phyloP scores from a whole-genome alignment of 2,113 vertebrate genomes.

The Trichechus manatus region DNA sequence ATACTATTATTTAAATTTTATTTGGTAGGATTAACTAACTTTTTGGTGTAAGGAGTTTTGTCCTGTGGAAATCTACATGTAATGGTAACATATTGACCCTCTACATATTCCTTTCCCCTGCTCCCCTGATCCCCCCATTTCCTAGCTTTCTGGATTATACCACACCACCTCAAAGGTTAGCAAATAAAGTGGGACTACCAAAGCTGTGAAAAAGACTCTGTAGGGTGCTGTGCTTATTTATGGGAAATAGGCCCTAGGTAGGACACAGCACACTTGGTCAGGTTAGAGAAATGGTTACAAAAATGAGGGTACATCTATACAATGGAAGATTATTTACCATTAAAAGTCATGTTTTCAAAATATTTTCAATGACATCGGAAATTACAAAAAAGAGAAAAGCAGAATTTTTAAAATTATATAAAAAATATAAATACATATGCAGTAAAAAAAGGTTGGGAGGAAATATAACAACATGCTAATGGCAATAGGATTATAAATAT shows the following conservation, averaged over 20 bases:
- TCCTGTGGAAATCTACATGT: not conserved
- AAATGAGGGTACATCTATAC: not conserved
- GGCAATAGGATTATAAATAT: not conserved
- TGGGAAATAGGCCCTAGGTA: not conserved
- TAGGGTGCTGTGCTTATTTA: not conserved
- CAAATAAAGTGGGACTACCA: not conserved
- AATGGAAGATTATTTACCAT: not conserved
- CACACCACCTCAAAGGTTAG: not conserved
- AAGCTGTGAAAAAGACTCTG: not conserved
- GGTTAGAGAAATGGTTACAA: not conserved
- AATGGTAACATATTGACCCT: not conserved
- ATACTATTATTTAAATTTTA: constrained; percentile 38
- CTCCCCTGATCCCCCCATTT: not conserved
- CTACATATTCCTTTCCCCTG: not conserved
- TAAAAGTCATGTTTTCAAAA: constrained; percentile 44
- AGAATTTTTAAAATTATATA: not conserved
- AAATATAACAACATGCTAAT: not conserved
- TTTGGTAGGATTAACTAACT: constrained; percentile 7
- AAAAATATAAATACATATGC: not conserved
- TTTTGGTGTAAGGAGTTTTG: not conserved
- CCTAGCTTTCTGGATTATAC: not conserved
- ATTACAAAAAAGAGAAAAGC: constrained; percentile 26
- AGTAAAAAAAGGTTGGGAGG: not conserved
- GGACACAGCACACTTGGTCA: not conserved
- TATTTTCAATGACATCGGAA: not conserved